Base-by-base conservation (phyloP, 2,888 invertebrate genomes). In the Stomorhina lunata region DNA sequence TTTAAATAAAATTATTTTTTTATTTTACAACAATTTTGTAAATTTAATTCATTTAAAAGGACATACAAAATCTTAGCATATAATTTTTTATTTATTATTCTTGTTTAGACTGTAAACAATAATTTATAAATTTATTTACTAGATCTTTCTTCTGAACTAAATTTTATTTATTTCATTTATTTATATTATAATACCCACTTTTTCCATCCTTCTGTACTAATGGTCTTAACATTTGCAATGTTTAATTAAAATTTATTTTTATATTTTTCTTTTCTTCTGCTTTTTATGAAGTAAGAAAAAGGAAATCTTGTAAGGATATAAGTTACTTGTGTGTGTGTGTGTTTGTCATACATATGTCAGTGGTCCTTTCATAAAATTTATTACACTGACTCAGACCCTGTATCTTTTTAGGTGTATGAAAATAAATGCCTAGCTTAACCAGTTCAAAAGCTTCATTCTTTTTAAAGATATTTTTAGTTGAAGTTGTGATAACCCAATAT, bases 241-340 rank as follows among this genome's bases (percentile, higher is more conserved):
- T 66, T 79, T 72, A 72, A 72, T 79, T 72, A 79, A 66, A 72
- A 79, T 72, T 72, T 72, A 66, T 72, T 72, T 43, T 25, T 40
- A 17, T 25, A 29, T n/a, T 59, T 65, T 65, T 25, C 55, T 32
- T 65, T 43, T 65, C 12, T 45, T 17, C 37, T 68, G 10, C 25
- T 29, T 37, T 6, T 27, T 17, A 17, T 34, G 17, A 15, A 45
- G 15, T 17, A 4, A 25, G 17, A 45, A 45, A 29, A 27, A 4
- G 45, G 17, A 43, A 69, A 68, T 10, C 5, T 29, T 32, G n/a
- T 50, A 34, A 45, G 34, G 32, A 29, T 29, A 2, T n/a, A 34
- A n/a, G 50, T 48, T 27, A 5, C n/a, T 25, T 32, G 20, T 40
- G 15, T 34, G 22, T 48, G n/a, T 57, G 25, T 61, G 12, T 69